Evolutionary conservation across 1,140 invertebrate genomes (phyloP).

Genomic region (Luehdorfia chinensis): DNA sequence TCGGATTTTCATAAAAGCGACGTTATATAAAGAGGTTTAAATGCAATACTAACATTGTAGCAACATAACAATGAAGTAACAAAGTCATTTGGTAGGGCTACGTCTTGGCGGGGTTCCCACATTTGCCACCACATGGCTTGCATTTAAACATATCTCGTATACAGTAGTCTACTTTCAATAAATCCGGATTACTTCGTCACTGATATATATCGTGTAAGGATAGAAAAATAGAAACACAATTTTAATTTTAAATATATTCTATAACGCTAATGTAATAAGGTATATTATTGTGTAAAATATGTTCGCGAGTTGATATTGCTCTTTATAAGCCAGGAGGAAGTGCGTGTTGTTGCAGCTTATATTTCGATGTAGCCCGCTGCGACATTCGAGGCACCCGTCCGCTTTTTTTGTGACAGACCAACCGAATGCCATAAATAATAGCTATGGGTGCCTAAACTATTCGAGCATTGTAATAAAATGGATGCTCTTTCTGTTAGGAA

Average conservation of each 20-base stretch:
- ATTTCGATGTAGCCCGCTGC: slow-evolving; percentile 68
- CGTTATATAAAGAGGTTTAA: slow-evolving; percentile 16
- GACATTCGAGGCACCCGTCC: slow-evolving; percentile 69
- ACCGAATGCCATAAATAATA: slow-evolving; percentile 76
- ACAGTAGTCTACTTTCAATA: slow-evolving; percentile 63
- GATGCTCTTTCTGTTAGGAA: slow-evolving; percentile 74
- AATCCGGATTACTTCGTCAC: slow-evolving; percentile 63
- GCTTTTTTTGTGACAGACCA: slow-evolving; percentile 73
- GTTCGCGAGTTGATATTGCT: slow-evolving; percentile 36
- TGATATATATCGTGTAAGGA: slow-evolving; percentile 47
- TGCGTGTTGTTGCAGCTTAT: slow-evolving; percentile 75
- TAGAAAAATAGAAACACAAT: slow-evolving; percentile 28
- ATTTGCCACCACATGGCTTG: slow-evolving; percentile 69
- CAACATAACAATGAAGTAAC: slow-evolving; percentile 65
- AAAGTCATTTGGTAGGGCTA: slow-evolving; percentile 64
- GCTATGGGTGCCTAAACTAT: slow-evolving; percentile 65
- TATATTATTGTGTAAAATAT: slow-evolving; percentile 35
- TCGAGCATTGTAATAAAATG: slow-evolving; percentile 72
- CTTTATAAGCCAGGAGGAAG: slow-evolving; percentile 56
- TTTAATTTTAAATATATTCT: slow-evolving; percentile 34
- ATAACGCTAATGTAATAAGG: slow-evolving; percentile 35
- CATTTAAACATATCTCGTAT: slow-evolving; percentile 60
- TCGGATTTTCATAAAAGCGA: slow-evolving; percentile 14
- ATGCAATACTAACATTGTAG: slow-evolving; percentile 30
- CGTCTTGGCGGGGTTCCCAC: slow-evolving; percentile 72